phyloP scores from a whole-genome alignment of 2,113 vertebrate species.

The Hyperopisus bebe region DNA sequence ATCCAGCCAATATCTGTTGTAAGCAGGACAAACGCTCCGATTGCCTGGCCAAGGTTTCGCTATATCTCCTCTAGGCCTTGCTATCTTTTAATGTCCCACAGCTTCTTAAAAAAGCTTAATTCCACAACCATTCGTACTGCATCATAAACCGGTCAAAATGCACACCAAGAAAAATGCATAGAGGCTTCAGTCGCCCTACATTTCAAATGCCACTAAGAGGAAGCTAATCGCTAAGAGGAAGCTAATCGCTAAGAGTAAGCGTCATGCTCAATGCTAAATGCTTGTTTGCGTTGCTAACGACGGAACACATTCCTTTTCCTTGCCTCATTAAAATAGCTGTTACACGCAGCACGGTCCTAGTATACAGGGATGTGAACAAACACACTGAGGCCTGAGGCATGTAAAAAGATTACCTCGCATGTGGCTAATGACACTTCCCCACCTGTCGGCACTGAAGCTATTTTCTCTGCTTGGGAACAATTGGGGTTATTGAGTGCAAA shows the following conservation, averaged over 20 bases:
- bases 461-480: neutral
- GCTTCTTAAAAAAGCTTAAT: constrained; percentile 3
- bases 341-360: neutral
- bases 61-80: neutral
- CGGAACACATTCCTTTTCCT: neutral
- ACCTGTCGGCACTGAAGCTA: neutral
- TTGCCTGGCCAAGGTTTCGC: neutral
- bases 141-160: neutral
- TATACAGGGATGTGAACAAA: neutral
- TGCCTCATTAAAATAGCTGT: neutral
- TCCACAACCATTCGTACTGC: neutral
- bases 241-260: neutral
- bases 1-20: neutral
- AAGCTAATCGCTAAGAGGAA: neutral
- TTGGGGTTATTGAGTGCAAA: neutral
- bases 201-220: neutral
- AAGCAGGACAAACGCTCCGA: neutral
- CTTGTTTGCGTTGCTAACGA: neutral
- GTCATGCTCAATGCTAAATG: neutral
- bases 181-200: neutral
- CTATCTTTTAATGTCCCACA: neutral
- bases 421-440: neutral
- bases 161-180: neutral
- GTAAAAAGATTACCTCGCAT: neutral
- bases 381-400: neutral